A percentile compares a stretch with the other conserved stretches of the same genome.
These are phyloP conservation scores for Drosophila algonquin DNA, from an alignment of 2,888 invertebrate genomes.

Conservation along the genomic window DNA sequence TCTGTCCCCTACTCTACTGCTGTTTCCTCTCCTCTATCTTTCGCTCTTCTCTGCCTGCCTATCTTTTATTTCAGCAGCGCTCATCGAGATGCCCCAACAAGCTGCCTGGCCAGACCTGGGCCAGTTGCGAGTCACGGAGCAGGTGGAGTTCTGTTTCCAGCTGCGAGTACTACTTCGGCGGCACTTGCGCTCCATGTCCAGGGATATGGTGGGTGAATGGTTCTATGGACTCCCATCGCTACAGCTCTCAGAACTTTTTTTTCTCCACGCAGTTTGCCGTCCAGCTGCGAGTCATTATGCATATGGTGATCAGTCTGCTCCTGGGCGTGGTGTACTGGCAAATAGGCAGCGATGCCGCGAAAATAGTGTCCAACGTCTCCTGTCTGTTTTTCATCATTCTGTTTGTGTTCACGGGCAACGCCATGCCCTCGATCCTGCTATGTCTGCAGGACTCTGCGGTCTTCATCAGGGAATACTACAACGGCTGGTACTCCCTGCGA, in stretches of 20 bases:
- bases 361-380: constrained; percentile 93
- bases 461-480: constrained; percentile 92
- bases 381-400: constrained; percentile 94
- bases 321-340: constrained; percentile 93
- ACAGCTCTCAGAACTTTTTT: neutral
- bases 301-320: constrained; percentile 90
- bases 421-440: constrained; percentile 93
- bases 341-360: constrained; percentile 92
- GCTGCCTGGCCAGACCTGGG: constrained; percentile 1
- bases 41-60: constrained; percentile 30
- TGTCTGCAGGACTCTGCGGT: constrained; percentile 93
- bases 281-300: constrained; percentile 89
- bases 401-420: constrained; percentile 96
- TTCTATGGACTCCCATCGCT: neutral
- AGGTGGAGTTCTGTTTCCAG: constrained; percentile 83
- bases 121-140: constrained; percentile 68
- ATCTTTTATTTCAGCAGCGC: constrained; percentile 67
- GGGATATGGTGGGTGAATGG: constrained; percentile 83
- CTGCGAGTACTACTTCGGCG: constrained; percentile 85
- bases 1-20: constrained; percentile 18
- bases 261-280: constrained; percentile 72
- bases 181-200: constrained; percentile 82
- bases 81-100: constrained; percentile 40
- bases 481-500: constrained; percentile 93
- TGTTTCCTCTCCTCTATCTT: constrained; percentile 54